phyloP scores from a whole-genome alignment of 1,140 invertebrate genomes.

The Ephestia elutella region DNA sequence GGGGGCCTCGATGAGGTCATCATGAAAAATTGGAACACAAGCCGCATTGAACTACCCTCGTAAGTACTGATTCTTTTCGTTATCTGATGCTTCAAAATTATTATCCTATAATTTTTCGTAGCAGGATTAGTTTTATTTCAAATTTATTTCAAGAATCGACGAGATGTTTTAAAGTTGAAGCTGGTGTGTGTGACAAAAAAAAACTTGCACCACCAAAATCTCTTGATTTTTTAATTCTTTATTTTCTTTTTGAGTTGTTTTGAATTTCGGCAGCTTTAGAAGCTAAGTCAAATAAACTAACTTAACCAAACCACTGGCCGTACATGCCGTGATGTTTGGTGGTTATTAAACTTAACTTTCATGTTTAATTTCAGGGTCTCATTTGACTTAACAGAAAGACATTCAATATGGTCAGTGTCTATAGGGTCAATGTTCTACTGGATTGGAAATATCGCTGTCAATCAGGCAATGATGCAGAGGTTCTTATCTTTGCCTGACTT shows the following conservation, averaged over 20 bases:
- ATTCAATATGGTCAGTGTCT: constrained; percentile 54
- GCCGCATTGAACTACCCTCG: constrained; percentile 84
- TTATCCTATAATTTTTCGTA: background rate
- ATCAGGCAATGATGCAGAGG: constrained; percentile 88
- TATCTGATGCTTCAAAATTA: background rate
- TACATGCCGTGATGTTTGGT: too few species aligned
- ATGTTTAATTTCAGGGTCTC: constrained; percentile 31
- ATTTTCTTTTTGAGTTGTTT: too few species aligned
- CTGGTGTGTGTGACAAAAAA: too few species aligned
- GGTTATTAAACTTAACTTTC: too few species aligned
- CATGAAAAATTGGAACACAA: constrained; percentile 80
- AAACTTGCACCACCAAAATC: too few species aligned
- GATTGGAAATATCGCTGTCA: constrained; percentile 86
- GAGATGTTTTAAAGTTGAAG: too few species aligned
- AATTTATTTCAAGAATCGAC: too few species aligned
- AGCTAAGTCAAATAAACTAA: too few species aligned
- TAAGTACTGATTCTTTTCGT: constrained; percentile 55
- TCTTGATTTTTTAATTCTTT: too few species aligned
- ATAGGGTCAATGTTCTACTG: constrained; percentile 84
- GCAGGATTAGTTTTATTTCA: constrained; percentile 12
- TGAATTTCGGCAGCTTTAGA: too few species aligned
- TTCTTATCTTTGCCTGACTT: constrained; percentile 83
- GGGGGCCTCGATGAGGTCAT: constrained; percentile 85
- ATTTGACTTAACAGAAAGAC: constrained; percentile 50
- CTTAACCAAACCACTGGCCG: too few species aligned